Conservation (phyloP, 2,888 invertebrate species). For the Sipha maydis region DNA sequence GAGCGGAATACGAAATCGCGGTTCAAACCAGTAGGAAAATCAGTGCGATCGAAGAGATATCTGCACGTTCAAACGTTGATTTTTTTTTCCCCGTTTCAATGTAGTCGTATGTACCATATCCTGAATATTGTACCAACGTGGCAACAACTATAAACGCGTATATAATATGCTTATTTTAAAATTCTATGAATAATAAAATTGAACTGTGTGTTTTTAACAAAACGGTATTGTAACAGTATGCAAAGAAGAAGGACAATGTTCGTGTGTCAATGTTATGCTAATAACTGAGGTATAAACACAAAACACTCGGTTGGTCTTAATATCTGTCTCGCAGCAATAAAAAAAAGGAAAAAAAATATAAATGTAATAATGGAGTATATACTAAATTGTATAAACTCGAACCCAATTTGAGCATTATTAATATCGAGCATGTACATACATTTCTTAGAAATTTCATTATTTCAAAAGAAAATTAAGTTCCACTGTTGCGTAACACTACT, state of each 20-base stretch:
- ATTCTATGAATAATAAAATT: constrained; percentile 20
- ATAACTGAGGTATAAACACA: not conserved
- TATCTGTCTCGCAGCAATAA: not conserved
- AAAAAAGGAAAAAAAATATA: no score
- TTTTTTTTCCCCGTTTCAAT: not conserved
- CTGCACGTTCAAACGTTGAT: constrained; percentile 2
- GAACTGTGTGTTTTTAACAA: not conserved
- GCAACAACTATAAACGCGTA: not conserved
- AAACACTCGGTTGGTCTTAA: not conserved
- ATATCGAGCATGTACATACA: no score
- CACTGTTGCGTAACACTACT: no score
- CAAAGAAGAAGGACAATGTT: not conserved
- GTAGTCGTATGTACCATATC: not conserved
- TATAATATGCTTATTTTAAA: not conserved
- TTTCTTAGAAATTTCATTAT: no score
- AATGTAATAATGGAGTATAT: no score
- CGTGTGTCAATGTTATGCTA: constrained; percentile 1
- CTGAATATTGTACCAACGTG: not conserved
- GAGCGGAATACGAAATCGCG: constrained; percentile 17
- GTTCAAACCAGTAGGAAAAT: not conserved
- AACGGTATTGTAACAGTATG: not conserved
- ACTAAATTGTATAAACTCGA: no score
- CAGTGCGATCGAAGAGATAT: not conserved
- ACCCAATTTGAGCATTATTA: no score
- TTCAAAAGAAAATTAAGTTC: no score